Evolutionary conservation across 2,113 vertebrate genomes (phyloP).

Genomic region (Burhinus bistriatus): DNA sequence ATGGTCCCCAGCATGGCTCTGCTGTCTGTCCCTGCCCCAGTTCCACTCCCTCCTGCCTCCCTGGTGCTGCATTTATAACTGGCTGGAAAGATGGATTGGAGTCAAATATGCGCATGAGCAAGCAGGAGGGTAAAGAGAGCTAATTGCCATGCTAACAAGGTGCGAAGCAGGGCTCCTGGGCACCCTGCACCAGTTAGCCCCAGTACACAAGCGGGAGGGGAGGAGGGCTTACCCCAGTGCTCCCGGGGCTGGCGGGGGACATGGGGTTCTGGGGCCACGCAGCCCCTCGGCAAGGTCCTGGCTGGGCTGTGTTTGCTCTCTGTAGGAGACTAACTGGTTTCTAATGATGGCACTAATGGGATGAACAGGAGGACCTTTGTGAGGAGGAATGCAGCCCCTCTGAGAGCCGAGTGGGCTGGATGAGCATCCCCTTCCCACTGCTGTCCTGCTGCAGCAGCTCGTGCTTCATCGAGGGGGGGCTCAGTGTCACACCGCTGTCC

Average conservation of each 20-base stretch:
- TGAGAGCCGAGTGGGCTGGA: background rate
- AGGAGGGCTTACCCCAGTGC: background rate
- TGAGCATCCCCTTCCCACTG: background rate
- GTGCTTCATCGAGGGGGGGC: background rate
- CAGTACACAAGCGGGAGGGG: slow-evolving; percentile 60
- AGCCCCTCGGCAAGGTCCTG: background rate
- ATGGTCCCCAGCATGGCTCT: slow-evolving; percentile 12
- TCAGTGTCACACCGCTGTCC: rapidly evolving
- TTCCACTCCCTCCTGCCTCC: background rate
- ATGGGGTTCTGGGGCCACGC: background rate
- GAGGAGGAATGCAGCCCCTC: slow-evolving; percentile 46
- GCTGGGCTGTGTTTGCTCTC: slow-evolving; percentile 54
- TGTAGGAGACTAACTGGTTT: slow-evolving; percentile 68
- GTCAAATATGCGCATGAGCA: slow-evolving; percentile 83
- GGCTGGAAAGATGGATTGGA: slow-evolving; percentile 73
- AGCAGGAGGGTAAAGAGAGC: slow-evolving; percentile 82
- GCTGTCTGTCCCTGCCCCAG: background rate
- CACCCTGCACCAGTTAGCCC: slow-evolving; percentile 40
- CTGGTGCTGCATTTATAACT: slow-evolving; percentile 73
- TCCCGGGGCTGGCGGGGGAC: background rate
- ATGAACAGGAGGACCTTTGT: slow-evolving; percentile 72
- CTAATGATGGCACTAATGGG: slow-evolving; percentile 78
- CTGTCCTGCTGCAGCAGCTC: background rate
- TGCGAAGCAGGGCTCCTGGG: slow-evolving; percentile 73
- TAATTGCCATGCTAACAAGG: slow-evolving; percentile 86